Evolutionary conservation across 1,140 invertebrate species (phyloP).

Genomic region (Ostrea denselamellosa): DNA sequence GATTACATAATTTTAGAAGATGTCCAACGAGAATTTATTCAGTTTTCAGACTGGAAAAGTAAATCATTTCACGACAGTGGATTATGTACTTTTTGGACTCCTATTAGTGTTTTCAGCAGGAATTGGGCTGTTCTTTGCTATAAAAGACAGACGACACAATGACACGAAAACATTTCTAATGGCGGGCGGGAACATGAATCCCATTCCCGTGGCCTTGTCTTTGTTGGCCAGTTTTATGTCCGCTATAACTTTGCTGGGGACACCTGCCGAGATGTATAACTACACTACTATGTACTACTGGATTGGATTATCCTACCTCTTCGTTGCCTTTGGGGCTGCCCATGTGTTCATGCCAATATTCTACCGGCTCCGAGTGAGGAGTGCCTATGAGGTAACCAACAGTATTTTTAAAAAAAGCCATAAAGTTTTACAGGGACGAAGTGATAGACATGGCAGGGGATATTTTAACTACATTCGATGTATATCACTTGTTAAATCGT

Average conservation of each 20-base stretch:
- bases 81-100: constrained; percentile 65
- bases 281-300: constrained; percentile 72
- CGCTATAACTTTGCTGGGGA: constrained; percentile 92
- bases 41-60: constrained; percentile 63
- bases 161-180: constrained; percentile 89
- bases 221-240: constrained; percentile 88
- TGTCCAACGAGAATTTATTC: constrained; percentile 53
- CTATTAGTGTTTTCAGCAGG: constrained; percentile 76
- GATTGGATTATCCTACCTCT: constrained; percentile 67
- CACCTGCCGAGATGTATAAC: constrained; percentile 90
- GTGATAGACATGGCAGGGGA: too few species aligned
- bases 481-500: too few species aligned
- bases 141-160: constrained; percentile 91
- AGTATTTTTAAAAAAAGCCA: not conserved
- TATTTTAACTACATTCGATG: too few species aligned
- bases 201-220: constrained; percentile 73
- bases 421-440: too few species aligned
- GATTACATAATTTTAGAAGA: not conserved
- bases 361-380: constrained; percentile 74
- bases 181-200: constrained; percentile 87
- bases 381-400: constrained; percentile 75
- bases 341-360: constrained; percentile 76
- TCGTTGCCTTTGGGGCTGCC: constrained; percentile 67
- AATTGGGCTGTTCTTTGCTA: constrained; percentile 89
- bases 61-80: constrained; percentile 54